Percentiles rank a stretch among this genome's conserved stretches.
phyloP scores from a whole-genome alignment of 1,140 invertebrate genomes.

The Prorops nasuta region DNA sequence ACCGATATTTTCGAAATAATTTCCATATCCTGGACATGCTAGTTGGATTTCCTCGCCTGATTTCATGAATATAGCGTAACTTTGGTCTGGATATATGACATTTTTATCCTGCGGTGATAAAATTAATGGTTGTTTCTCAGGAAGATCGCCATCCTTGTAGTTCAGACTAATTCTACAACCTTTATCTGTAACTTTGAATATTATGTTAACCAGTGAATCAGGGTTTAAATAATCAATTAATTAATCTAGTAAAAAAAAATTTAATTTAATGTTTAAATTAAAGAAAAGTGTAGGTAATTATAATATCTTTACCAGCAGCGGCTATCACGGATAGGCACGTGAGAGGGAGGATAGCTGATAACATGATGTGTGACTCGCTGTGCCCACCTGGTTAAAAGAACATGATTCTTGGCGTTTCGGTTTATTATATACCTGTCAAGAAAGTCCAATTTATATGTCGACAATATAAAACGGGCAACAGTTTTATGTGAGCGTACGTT shows the following conservation, averaged over 20 bases:
- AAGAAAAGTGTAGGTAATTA: no score
- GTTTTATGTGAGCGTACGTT: no score
- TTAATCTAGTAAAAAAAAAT: no score
- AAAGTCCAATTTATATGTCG: not conserved
- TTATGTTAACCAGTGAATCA: no score
- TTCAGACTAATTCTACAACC: constrained; percentile 25
- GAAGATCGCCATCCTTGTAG: constrained; percentile 28
- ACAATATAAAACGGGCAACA: no score
- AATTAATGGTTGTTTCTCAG: constrained; percentile 34
- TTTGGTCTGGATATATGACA: constrained; percentile 24
- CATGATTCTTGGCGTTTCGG: no score
- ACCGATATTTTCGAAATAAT: constrained; percentile 20
- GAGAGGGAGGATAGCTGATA: not conserved
- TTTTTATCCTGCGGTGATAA: constrained; percentile 8
- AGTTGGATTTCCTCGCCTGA: constrained; percentile 21
- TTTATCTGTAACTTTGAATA: constrained; percentile 11
- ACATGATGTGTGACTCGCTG: not conserved
- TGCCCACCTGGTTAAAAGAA: no score
- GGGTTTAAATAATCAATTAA: no score
- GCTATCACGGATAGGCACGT: not conserved
- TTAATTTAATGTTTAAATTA: not conserved
- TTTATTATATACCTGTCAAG: constrained; percentile 10
- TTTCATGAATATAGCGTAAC: constrained; percentile 5
- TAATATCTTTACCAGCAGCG: not conserved
- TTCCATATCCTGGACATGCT: constrained; percentile 31